Evolutionary conservation across 2,113 vertebrate genomes (phyloP), one percentile per base, ranked within the genome.

Genomic region (Coracopsis vasa): DNA sequence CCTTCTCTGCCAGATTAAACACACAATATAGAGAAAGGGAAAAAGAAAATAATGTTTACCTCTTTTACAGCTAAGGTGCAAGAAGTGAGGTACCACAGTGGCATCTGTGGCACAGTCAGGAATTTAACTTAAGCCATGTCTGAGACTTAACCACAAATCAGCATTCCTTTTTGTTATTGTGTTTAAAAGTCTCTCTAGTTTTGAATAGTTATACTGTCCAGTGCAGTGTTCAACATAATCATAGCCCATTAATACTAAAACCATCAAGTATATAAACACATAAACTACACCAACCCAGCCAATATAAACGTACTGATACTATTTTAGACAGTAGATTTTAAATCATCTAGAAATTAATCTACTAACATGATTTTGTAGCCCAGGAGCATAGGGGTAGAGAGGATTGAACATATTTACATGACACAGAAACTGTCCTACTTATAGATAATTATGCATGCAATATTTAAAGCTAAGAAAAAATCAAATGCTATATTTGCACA

Each of bases 261-360:
- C 56, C 77, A 42, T 93, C 58, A 77, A 89, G 42, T 89, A 87
- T 79, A 72, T 79, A 96, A 97, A 96, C 80, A 93, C 51, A 96
- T 81, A 92, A 94, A 65, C 94, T 86, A 89, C 71, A 67, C 58
- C 65, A 91, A n/a, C 8, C 28, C 44, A 87, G 95, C 92, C 91
- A 96, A 50, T 94, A 50, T 94, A 96, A 96, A 95, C 81, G 61
- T 75, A 69, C 92, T 70, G 48, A 62, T 78, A 91, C 69, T 89
- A 37, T 91, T 86, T 95, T 61, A 81, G 83, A 92, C 44, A 53
- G 44, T 79, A 58, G 64, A 81, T 87, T 95, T 95, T 79, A 89
- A 96, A 77, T 92, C 13, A 62, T 81, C 64, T 69, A 69, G 23
- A 88, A 96, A 91, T 93, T 65, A 88, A 75, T 79, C 69, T 92